phyloP scores from a whole-genome alignment of 2,888 invertebrate species.

The Lasioglossum malachurum region DNA sequence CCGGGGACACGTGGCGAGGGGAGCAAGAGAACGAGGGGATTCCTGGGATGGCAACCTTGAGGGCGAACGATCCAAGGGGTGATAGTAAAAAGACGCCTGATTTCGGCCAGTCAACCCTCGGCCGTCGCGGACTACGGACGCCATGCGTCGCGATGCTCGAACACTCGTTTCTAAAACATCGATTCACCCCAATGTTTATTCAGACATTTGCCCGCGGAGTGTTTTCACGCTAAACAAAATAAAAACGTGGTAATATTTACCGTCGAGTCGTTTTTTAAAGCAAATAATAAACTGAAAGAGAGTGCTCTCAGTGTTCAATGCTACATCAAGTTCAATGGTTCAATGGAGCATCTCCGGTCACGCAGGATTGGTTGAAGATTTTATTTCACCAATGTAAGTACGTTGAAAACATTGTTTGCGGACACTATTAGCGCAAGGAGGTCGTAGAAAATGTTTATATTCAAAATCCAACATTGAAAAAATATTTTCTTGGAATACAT shows the following conservation, averaged over 20 bases:
- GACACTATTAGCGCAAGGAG: background rate
- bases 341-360: background rate
- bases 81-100: slow-evolving; percentile 30
- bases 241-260: too few relatives aligned
- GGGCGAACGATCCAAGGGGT: slow-evolving; percentile 16
- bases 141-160: background rate
- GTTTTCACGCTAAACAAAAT: background rate
- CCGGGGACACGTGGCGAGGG: background rate
- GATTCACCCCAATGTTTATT: background rate
- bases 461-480: background rate
- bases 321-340: background rate
- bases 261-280: background rate
- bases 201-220: background rate
- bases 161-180: background rate
- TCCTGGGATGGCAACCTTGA: slow-evolving; percentile 17
- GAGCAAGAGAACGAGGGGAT: background rate
- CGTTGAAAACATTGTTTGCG: background rate
- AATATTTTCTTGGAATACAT: too few relatives aligned
- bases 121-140: background rate
- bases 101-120: slow-evolving; percentile 23
- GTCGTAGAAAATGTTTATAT: background rate
- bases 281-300: background rate
- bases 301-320: background rate
- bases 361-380: background rate
- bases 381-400: background rate